These are phyloP conservation scores for Ivindomyrus marchei DNA, from an alignment of 2,113 vertebrate species.

Conservation along the genomic window DNA sequence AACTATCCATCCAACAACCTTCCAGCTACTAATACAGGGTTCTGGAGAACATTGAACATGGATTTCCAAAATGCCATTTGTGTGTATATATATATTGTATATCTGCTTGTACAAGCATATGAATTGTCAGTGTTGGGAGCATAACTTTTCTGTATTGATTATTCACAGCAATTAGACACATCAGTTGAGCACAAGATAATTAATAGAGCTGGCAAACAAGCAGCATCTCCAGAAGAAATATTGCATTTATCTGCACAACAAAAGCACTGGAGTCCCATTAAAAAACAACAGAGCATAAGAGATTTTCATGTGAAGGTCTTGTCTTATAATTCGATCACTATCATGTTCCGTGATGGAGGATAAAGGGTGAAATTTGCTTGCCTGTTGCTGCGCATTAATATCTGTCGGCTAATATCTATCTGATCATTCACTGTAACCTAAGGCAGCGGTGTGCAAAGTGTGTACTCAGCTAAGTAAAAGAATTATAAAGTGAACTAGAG, in stretches of 20 bases:
- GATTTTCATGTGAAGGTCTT: not conserved
- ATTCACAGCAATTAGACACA: not conserved
- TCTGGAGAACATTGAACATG: not conserved
- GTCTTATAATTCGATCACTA: not conserved
- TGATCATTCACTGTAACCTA: not conserved
- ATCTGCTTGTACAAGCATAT: not conserved
- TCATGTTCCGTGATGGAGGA: not conserved
- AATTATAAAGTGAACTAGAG: not conserved
- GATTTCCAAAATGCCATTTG: not conserved
- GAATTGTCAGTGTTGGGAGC: not conserved
- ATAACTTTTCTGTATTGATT: not conserved
- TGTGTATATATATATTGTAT: not conserved
- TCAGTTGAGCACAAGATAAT: not conserved
- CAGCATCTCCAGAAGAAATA: not conserved
- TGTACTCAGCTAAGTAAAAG: not conserved
- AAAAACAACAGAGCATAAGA: not conserved
- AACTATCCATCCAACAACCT: not conserved
- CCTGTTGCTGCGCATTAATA: not conserved
- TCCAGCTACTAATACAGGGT: not conserved
- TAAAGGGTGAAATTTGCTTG: not conserved
- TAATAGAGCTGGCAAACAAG: not conserved
- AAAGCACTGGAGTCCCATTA: not conserved
- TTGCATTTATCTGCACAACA: not conserved
- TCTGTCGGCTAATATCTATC: not conserved
- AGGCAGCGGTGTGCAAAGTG: not conserved